Evolutionary conservation across 2,888 invertebrate genomes (phyloP).

Genomic region (Lycia hirtaria): DNA sequence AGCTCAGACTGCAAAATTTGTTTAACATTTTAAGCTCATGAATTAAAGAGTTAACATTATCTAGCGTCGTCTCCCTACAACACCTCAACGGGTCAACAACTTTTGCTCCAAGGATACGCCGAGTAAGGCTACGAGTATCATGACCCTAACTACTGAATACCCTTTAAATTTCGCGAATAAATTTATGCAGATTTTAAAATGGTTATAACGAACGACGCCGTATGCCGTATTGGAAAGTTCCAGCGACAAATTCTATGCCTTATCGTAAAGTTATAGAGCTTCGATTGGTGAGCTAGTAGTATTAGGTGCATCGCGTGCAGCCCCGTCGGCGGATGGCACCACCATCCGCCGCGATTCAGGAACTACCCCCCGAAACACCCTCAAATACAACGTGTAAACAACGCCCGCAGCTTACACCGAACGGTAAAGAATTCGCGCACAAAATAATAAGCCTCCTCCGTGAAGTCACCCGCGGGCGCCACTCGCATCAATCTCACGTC

Average conservation of each 20-base stretch:
- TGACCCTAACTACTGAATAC: slow-evolving; percentile 20
- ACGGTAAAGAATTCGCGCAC: slow-evolving; percentile 47
- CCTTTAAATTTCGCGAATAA: slow-evolving; percentile 35
- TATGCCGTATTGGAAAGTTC: slow-evolving; percentile 43
- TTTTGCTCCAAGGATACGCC: slow-evolving; percentile 22
- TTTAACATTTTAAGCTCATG: slow-evolving; percentile 18
- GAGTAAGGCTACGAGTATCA: slow-evolving; percentile 15
- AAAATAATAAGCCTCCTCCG: slow-evolving; percentile 54
- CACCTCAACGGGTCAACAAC: slow-evolving; percentile 43
- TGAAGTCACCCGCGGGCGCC: slow-evolving; percentile 49
- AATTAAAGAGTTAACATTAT: slow-evolving; percentile 21
- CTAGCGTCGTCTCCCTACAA: slow-evolving; percentile 18
- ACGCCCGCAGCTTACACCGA: slow-evolving; percentile 53
- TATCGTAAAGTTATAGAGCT: slow-evolving; percentile 58
- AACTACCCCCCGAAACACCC: slow-evolving; percentile 71
- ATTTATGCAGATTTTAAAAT: slow-evolving; percentile 53
- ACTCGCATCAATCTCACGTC: slow-evolving; percentile 53
- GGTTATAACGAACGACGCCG: slow-evolving; percentile 53
- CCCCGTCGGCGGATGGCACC: slow-evolving; percentile 85
- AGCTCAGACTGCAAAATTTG: slow-evolving; percentile 1
- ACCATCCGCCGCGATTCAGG: slow-evolving; percentile 69
- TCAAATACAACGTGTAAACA: slow-evolving; percentile 67
- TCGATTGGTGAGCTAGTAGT: slow-evolving; percentile 57
- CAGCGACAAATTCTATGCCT: slow-evolving; percentile 59
- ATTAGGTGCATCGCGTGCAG: slow-evolving; percentile 81